Evolutionary conservation across 2,797 vertebrate genomes (phyloP).

Genomic region (Lacerta agilis): DNA sequence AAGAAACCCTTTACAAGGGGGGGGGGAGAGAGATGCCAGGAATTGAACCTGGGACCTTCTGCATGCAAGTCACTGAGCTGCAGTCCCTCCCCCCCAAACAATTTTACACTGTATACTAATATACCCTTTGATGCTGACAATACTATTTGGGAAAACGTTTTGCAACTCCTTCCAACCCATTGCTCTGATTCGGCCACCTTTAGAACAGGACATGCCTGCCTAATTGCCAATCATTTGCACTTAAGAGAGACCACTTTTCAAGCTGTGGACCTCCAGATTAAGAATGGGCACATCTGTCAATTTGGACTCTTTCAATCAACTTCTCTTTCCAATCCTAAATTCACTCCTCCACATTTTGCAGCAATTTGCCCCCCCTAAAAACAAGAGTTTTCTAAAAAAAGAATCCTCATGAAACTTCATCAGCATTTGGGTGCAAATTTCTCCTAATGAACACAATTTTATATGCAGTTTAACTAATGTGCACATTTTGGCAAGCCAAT

Average conservation of each 20-base stretch:
- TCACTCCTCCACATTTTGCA: no score
- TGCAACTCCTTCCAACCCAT: not conserved
- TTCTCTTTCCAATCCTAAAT: no score
- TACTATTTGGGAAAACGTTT: not conserved
- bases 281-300: no score
- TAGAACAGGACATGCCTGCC: not conserved
- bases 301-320: no score
- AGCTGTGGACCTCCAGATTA: no score
- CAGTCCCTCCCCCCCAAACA: not conserved
- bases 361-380: no score
- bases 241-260: not conserved
- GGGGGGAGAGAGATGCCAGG: not conserved
- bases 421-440: no score
- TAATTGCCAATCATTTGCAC: not conserved
- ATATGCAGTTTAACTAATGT: no score
- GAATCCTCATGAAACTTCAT: no score
- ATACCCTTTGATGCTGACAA: not conserved
- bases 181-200: not conserved
- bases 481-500: no score
- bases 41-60: not conserved
- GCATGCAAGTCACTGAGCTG: not conserved
- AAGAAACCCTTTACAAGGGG: not conserved
- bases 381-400: no score
- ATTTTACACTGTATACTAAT: not conserved
- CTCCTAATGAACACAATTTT: no score